These are phyloP conservation scores for Plestiodon gilberti DNA, from an alignment of 2,113 vertebrate species.

Conservation along the genomic window DNA sequence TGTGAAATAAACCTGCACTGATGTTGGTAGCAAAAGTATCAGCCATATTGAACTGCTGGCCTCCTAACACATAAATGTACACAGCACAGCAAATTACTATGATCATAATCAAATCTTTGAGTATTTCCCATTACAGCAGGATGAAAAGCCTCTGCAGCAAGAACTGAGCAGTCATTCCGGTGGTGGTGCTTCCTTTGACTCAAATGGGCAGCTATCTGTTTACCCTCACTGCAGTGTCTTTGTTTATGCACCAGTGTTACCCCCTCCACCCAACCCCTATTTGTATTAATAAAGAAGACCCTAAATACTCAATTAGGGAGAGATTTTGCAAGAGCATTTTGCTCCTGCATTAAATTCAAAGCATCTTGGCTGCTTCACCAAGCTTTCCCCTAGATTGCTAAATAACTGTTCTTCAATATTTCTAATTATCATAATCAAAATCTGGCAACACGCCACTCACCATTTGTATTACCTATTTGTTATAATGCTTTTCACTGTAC, in stretches of 20 bases:
- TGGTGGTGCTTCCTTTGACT: background rate
- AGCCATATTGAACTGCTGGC: background rate
- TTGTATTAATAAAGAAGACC: slow-evolving; percentile 10
- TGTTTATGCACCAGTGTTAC: slow-evolving; percentile 46
- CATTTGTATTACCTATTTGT: slow-evolving; percentile 46
- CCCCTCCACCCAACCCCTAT: slow-evolving; percentile 24
- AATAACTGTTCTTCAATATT: slow-evolving; percentile 39
- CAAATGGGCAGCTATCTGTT: slow-evolving; percentile 19
- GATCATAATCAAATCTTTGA: slow-evolving; percentile 32
- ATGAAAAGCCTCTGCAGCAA: background rate
- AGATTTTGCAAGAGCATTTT: slow-evolving; percentile 35
- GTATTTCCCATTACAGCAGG: background rate
- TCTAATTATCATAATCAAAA: slow-evolving; percentile 58
- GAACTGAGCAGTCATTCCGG: background rate
- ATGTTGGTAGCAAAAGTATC: background rate
- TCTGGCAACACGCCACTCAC: slow-evolving; percentile 8
- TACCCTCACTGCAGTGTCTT: slow-evolving; percentile 31
- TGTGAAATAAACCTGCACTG: background rate
- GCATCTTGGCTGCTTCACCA: slow-evolving; percentile 10
- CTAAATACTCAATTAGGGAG: slow-evolving; percentile 49
- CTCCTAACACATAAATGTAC: too few relatives aligned
- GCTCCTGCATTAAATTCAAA: slow-evolving; percentile 28
- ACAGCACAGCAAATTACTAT: background rate
- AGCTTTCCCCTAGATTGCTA: background rate
- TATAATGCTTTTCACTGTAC: slow-evolving; percentile 39